phyloP scores from a whole-genome alignment of 2,113 vertebrate species.

The Pitta sordida region DNA sequence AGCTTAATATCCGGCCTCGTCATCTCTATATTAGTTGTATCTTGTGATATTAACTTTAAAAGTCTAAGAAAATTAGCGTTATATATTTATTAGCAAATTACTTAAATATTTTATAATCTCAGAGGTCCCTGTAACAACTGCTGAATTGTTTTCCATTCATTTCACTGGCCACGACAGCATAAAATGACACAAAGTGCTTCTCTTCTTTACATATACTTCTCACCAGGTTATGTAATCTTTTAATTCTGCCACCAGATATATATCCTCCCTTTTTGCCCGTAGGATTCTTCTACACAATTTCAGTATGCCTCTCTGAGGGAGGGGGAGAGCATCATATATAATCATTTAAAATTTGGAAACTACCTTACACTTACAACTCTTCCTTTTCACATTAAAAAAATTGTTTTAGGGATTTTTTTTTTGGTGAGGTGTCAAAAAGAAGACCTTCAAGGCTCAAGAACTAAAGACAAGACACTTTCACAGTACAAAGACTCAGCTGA shows the following conservation, averaged over 20 bases:
- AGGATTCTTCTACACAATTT: neutral
- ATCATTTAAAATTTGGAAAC: neutral
- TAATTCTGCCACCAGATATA: neutral
- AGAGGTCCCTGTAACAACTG: neutral
- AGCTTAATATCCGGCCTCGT: neutral
- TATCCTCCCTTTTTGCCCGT: neutral
- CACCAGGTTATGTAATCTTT: neutral
- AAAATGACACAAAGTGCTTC: neutral
- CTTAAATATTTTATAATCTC: neutral
- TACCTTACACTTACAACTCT: neutral
- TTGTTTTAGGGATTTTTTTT: neutral
- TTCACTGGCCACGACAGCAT: neutral
- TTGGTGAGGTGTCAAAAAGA: neutral
- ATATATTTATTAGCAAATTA: neutral
- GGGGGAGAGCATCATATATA: neutral
- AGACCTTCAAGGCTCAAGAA: neutral
- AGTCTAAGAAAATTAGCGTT: neutral
- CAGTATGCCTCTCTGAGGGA: neutral
- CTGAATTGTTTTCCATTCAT: neutral
- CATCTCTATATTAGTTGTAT: neutral
- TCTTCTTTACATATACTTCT: constrained; percentile 8
- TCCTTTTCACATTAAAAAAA: neutral
- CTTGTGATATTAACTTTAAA: neutral
- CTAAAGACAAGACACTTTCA: neutral
- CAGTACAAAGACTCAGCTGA: neutral